Percentiles rank a stretch among this genome's conserved stretches.
These are phyloP conservation scores for Nannospalax galili DNA, from an alignment of 2,113 vertebrate species.

Conservation along the genomic window DNA sequence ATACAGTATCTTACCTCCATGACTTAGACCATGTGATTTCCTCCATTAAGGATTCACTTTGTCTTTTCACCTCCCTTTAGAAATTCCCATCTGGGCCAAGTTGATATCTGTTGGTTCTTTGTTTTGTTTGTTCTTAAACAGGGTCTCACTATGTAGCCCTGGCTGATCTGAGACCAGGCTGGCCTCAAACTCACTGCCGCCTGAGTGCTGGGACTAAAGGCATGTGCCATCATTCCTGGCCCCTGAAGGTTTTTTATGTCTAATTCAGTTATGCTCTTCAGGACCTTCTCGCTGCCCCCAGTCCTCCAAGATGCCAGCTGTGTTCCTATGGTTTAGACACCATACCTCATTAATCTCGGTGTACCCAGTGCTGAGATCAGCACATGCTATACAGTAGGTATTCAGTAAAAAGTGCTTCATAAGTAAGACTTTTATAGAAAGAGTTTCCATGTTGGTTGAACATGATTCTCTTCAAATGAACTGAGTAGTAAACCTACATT, in stretches of 20 bases:
- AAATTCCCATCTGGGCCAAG: not conserved
- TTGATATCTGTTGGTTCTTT: too few relatives aligned
- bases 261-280: not conserved
- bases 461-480: not conserved
- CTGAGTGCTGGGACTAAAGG: too few relatives aligned
- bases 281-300: not conserved
- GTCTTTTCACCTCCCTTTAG: not conserved
- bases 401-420: not conserved
- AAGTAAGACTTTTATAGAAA: slow-evolving; percentile 15
- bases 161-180: too few relatives aligned
- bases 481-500: not conserved
- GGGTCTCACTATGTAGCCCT: too few relatives aligned
- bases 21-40: not conserved
- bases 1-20: too few relatives aligned
- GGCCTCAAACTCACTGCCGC: too few relatives aligned
- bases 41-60: not conserved
- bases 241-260: not conserved
- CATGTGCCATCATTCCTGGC: too few relatives aligned
- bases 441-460: not conserved
- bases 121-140: too few relatives aligned
- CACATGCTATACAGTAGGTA: not conserved
- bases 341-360: not conserved
- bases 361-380: not conserved
- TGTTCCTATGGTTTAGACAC: not conserved
- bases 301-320: not conserved